Base-by-base conservation (phyloP, 2,888 invertebrate species). In the Polyploca ridens region DNA sequence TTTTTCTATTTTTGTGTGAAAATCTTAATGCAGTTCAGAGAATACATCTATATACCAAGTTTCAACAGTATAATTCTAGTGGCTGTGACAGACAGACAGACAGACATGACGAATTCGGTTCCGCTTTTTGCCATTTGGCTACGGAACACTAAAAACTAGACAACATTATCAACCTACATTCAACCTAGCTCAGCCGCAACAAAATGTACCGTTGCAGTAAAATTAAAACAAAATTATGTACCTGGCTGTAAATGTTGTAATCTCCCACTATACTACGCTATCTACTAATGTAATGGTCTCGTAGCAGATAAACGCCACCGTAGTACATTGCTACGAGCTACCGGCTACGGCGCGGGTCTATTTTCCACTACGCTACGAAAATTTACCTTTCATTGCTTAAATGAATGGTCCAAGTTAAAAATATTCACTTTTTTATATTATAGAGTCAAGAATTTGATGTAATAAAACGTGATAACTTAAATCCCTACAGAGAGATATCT, bases 281-380 rank as follows among this genome's bases (percentile, higher is more conserved):
- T 54, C 54, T 54, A 54, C 54, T 4, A 54, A 54, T 54, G 19
- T 54, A 54, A 54, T 54, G 19, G 54, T 54, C 14, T 54, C 54
- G 54, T 54, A 54, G 54, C 54, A 54, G 54, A 54, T 54, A 54
- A 54, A 54, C 16, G 54, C 54, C 7, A 19, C 19, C 19, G 54
- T 54, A 54, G 54, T 19, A 54, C 54, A 49, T 49, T 54, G 54
- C 54, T 54, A 54, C 54, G 54, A 54, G 54, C 19, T 54, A 54
- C 54, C 6, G 61, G 58, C 64, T 41, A 14, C 38, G 38, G 11
- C 7, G 13, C 41, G 65, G n/a, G 46, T 10, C 54, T 3, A 54
- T n/a, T 54, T 54, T 54, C 16, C 16, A 7, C 19, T 19, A 16
- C 49, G 19, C 54, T 54, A 54, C 54, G 54, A 54, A 19, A 54